phyloP scores from a whole-genome alignment of 2,888 invertebrate genomes.

The Nebria salina region DNA sequence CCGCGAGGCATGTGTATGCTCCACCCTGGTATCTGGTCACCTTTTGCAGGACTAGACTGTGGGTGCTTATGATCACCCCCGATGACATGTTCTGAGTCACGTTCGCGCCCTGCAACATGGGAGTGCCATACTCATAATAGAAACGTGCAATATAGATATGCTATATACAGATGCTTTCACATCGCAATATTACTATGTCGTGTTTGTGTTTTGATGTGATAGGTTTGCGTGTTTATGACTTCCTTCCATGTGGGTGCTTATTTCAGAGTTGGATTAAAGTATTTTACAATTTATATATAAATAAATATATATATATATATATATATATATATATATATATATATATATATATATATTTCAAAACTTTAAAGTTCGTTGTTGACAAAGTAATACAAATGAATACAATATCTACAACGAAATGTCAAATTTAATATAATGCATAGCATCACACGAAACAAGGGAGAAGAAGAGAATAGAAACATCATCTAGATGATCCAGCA shows the following conservation, averaged over 20 bases:
- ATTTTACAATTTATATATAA: conserved; percentile 37
- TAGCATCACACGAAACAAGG: conserved; percentile 15
- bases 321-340: background rate
- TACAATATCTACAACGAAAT: background rate
- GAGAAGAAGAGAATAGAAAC: conserved; percentile 36
- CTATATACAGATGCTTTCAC: background rate
- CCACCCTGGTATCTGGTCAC: conserved; percentile 85
- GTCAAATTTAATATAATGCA: background rate
- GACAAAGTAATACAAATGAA: background rate
- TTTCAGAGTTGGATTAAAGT: background rate
- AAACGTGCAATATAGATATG: background rate
- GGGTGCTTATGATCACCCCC: conserved; percentile 87
- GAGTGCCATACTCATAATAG: conserved; percentile 7
- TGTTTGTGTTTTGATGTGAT: conserved; percentile 8
- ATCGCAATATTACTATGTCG: background rate
- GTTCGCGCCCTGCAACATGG: conserved; percentile 70
- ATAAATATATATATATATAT: conserved; percentile 38
- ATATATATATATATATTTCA: background rate
- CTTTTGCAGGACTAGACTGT: conserved; percentile 86
- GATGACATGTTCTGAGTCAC: conserved; percentile 84
- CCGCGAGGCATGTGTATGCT: conserved; percentile 84
- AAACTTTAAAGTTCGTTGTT: background rate
- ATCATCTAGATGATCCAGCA: conserved; percentile 37
- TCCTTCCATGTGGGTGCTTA: background rate
- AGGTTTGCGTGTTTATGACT: conserved; percentile 32